These are phyloP conservation scores for Menidia menidia DNA, from an alignment of 2,797 vertebrate genomes.

Conservation along the genomic window DNA sequence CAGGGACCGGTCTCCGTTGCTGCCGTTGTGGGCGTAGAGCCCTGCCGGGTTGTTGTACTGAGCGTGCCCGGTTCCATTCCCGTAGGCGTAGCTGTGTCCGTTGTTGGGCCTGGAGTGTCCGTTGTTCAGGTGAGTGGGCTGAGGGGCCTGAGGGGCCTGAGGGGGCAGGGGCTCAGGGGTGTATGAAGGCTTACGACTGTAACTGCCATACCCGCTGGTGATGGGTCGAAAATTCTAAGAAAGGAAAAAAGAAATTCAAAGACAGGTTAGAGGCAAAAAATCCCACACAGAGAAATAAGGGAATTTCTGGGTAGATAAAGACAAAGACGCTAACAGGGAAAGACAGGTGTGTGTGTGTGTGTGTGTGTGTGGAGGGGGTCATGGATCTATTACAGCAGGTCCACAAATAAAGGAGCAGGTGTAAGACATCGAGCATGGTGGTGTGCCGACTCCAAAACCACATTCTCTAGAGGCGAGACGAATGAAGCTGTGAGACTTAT, in stretches of 20 bases:
- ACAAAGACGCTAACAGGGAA: conserved; percentile 5
- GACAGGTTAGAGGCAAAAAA: background rate
- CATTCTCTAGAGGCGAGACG: conserved; percentile 8
- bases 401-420: conserved; percentile 19
- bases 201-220: conserved; percentile 76
- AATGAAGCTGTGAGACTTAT: conserved; percentile 47
- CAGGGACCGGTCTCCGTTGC: conserved; percentile 82
- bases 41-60: conserved; percentile 87
- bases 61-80: conserved; percentile 78
- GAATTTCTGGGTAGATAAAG: background rate
- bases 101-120: conserved; percentile 72
- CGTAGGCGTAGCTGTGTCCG: conserved; percentile 65
- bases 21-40: conserved; percentile 80
- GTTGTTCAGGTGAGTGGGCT: conserved; percentile 65
- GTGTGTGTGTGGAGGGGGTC: background rate
- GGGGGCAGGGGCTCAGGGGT: conserved; percentile 74
- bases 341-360: no score
- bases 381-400: conserved; percentile 22
- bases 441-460: conserved; percentile 39
- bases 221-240: conserved; percentile 88
- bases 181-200: conserved; percentile 75
- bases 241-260: background rate
- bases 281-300: conserved; percentile 9
- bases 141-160: conserved; percentile 48
- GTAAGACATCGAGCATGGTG: conserved; percentile 37